A percentile compares a stretch with the other conserved stretches of the same genome.
These are phyloP conservation scores for Lacerta viridis DNA, from an alignment of 2,797 vertebrate species.

Conservation along the genomic window DNA sequence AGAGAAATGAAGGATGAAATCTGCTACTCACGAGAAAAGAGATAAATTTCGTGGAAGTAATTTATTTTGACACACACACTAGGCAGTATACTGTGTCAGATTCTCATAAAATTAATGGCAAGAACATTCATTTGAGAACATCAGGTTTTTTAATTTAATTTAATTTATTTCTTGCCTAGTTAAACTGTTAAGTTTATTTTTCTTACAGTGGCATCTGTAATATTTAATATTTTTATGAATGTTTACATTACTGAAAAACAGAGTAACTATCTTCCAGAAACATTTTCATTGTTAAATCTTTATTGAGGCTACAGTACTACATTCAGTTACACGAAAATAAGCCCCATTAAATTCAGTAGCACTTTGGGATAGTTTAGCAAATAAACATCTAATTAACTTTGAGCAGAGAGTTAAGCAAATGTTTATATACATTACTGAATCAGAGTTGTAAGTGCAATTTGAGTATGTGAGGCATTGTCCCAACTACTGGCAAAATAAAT, in stretches of 20 bases:
- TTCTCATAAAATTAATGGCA: neutral
- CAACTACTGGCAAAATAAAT: neutral
- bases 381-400: neutral
- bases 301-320: neutral
- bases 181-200: neutral
- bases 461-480: neutral
- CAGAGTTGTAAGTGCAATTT: conserved; percentile 23
- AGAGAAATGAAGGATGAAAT: neutral
- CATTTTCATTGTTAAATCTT: neutral
- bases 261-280: neutral
- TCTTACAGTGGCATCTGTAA: neutral
- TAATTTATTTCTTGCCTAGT: neutral
- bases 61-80: neutral
- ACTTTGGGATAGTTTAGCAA: neutral
- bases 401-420: neutral
- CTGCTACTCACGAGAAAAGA: neutral
- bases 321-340: neutral
- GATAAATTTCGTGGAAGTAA: neutral
- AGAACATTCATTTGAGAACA: neutral
- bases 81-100: neutral
- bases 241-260: neutral
- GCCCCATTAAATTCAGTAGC: neutral
- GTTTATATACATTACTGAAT: neutral
- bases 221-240: neutral
- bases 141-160: neutral